Conservation (phyloP, 2,888 invertebrate genomes). For the Ferdinandea cuprea region DNA sequence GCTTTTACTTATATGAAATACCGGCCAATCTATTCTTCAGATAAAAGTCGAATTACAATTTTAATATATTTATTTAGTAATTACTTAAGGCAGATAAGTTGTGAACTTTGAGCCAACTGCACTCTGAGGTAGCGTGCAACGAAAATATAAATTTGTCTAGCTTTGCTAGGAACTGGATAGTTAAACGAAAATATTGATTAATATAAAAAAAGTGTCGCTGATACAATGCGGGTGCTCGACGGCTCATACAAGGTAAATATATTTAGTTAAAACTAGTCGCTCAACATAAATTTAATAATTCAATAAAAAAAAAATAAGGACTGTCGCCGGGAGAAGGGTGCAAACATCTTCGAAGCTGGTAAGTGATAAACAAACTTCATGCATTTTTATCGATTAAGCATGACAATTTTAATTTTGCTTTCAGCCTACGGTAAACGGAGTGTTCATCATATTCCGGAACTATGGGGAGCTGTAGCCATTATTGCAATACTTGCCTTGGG, state of each 20-base stretch:
- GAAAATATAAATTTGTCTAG: not conserved
- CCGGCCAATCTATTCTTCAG: not conserved
- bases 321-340: conserved; percentile 66
- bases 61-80: not conserved
- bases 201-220: conserved; percentile 28
- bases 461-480: conserved; percentile 76
- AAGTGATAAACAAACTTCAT: not conserved
- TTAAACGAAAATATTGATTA: conserved; percentile 60
- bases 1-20: too few relatives aligned
- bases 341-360: conserved; percentile 72
- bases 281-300: conserved; percentile 4
- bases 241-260: conserved; percentile 69
- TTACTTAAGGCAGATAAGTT: not conserved
- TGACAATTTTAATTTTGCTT: conserved; percentile 17
- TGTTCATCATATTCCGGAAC: conserved; percentile 78
- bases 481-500: conserved; percentile 75
- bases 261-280: not conserved
- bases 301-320: conserved; percentile 55
- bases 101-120: conserved; percentile 1
- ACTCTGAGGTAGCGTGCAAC: conserved; percentile 17
- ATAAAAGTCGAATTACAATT: not conserved
- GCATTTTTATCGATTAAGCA: conserved; percentile 45
- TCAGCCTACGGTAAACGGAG: conserved; percentile 78
- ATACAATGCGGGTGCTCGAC: conserved; percentile 66
- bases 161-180: not conserved